Evolutionary conservation across 92 coral and sea anemone genomes (phyloP).

Genomic region (Montipora capitata): DNA sequence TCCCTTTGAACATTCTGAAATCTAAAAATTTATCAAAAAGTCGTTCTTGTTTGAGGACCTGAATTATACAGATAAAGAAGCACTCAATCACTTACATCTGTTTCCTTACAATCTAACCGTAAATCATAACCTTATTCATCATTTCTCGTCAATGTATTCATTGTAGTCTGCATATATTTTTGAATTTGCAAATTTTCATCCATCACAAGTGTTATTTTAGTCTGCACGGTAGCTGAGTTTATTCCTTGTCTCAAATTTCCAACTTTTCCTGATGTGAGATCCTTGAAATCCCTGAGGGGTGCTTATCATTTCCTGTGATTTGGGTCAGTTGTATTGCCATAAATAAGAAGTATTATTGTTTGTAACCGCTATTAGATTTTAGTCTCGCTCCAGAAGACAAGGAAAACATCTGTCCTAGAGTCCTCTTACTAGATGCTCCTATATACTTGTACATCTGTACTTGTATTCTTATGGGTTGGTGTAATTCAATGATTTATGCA

Average conservation of each 20-base stretch:
- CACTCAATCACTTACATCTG: background rate
- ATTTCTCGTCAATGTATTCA: no score
- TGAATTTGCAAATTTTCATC: background rate
- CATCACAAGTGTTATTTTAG: background rate
- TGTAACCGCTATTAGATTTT: background rate
- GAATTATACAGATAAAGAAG: no score
- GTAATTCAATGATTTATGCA: no score
- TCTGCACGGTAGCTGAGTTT: background rate
- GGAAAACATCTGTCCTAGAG: background rate
- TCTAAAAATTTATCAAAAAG: no score
- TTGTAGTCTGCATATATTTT: background rate
- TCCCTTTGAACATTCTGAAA: no score
- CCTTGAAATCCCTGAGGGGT: background rate
- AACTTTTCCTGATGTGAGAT: no score
- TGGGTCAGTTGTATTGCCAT: constrained; percentile 1
- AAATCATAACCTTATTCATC: no score
- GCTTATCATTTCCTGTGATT: constrained; percentile 7
- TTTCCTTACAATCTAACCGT: background rate
- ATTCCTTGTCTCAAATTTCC: background rate
- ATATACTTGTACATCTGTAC: no score
- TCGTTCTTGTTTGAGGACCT: no score
- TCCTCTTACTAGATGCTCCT: background rate
- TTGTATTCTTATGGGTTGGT: no score
- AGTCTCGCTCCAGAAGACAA: constrained; percentile 1
- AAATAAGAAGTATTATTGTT: background rate